These are phyloP conservation scores for Hirudo medicinalis DNA, from an alignment of 1,140 invertebrate genomes.

Conservation along the genomic window DNA sequence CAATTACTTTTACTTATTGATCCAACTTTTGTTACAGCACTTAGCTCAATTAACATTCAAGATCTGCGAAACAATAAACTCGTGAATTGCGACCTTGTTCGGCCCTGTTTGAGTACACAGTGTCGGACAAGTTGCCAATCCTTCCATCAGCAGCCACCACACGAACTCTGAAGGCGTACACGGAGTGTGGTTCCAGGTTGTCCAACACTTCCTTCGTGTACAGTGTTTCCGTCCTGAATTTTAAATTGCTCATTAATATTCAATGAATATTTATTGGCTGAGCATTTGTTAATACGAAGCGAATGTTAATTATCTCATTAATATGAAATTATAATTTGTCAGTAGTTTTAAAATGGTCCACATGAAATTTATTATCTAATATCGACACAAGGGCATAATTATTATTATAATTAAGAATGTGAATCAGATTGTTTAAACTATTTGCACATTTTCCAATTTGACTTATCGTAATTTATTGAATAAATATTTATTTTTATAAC, in stretches of 20 bases:
- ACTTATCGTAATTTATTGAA: not conserved
- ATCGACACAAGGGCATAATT: too few species aligned
- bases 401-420: too few species aligned
- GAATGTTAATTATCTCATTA: too few species aligned
- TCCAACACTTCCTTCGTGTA: slow-evolving; percentile 54
- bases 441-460: not conserved
- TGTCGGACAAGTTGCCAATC: slow-evolving; percentile 35
- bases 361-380: too few species aligned
- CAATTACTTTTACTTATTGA: too few species aligned
- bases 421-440: not conserved
- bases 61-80: too few species aligned
- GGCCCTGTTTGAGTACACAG: slow-evolving; percentile 26
- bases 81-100: slow-evolving; percentile 22
- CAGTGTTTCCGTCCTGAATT: slow-evolving; percentile 29
- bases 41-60: not conserved
- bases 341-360: too few species aligned
- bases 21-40: not conserved
- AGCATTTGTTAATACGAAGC: too few species aligned
- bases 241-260: too few species aligned
- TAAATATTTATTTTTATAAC: not conserved
- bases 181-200: slow-evolving; percentile 74
- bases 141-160: slow-evolving; percentile 32
- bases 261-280: too few species aligned
- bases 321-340: too few species aligned
- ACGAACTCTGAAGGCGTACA: slow-evolving; percentile 75